A percentile compares a stretch with the other conserved stretches of the same genome.
These are phyloP conservation scores for Enteromius trimaculatus DNA, from an alignment of 2,797 vertebrate species.

Conservation along the genomic window DNA sequence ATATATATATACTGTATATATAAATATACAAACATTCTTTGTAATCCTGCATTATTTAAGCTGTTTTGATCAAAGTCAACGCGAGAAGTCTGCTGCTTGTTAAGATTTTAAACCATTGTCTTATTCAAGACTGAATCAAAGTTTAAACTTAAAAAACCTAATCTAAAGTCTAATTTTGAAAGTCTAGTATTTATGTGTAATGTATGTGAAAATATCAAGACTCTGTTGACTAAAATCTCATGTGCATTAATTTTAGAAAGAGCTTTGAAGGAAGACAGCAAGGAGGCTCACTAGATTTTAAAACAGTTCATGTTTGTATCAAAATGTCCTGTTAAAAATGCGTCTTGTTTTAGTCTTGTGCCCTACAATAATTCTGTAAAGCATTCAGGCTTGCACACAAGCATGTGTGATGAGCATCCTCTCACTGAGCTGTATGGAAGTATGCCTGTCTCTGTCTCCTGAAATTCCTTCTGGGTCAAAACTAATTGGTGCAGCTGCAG, in stretches of 20 bases:
- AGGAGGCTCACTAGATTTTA: background rate
- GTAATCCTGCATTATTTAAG: too few species aligned
- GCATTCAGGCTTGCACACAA: constrained; percentile 19
- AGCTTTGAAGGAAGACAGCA: background rate
- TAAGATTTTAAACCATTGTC: too few species aligned
- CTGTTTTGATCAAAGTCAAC: too few species aligned
- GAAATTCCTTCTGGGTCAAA: constrained; percentile 80
- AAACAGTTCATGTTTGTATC: background rate
- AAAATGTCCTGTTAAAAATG: background rate
- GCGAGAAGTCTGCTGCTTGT: too few species aligned
- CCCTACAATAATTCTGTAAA: background rate
- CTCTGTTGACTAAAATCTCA: background rate
- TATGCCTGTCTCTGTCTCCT: constrained; percentile 64
- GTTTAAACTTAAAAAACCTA: too few species aligned
- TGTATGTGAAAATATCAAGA: background rate
- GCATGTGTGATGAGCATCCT: constrained; percentile 36
- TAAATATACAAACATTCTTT: too few species aligned
- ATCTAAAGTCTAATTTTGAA: too few species aligned
- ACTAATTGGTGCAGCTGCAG: constrained; percentile 79
- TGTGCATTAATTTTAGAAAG: background rate
- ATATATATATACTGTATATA: too few species aligned
- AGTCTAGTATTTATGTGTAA: background rate
- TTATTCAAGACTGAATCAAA: too few species aligned
- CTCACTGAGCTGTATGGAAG: constrained; percentile 59
- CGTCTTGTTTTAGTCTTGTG: background rate